A percentile compares a stretch with the other conserved stretches of the same genome.
Evolutionary conservation across 2,888 invertebrate species (phyloP).

Genomic region (Apamea crenata): DNA sequence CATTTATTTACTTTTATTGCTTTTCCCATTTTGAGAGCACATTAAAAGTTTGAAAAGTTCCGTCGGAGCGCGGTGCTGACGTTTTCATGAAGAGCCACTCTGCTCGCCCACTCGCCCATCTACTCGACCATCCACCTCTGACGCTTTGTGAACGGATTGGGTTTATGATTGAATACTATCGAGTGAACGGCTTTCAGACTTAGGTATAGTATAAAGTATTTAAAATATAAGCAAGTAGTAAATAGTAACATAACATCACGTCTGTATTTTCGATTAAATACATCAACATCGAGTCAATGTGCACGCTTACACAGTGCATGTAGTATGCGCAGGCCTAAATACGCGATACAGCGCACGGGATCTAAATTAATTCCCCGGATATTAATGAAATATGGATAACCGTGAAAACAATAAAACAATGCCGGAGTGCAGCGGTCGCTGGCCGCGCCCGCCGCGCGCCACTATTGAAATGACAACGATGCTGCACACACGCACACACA

Average conservation of each 20-base stretch:
- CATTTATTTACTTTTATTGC: background rate
- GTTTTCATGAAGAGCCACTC: constrained; percentile 22
- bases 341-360: background rate
- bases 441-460: constrained; percentile 20
- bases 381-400: constrained; percentile 25
- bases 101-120: constrained; percentile 8
- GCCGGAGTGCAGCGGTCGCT: background rate
- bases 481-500: background rate
- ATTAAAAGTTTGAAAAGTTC: constrained; percentile 4
- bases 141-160: background rate
- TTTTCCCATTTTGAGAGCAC: constrained; percentile 9
- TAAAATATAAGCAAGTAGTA: background rate
- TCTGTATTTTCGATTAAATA: background rate
- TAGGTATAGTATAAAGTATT: background rate
- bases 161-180: background rate
- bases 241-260: background rate
- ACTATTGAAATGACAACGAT: constrained; percentile 19
- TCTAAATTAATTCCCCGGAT: background rate
- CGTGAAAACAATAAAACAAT: constrained; percentile 21
- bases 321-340: background rate
- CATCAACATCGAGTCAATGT: background rate
- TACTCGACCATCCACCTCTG: constrained; percentile 9
- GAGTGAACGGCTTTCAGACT: background rate
- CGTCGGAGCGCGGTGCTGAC: background rate
- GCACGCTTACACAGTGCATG: background rate